Evolutionary conservation across 2,797 vertebrate species (phyloP).

Genomic region (Paratrypauchen microcephalus): DNA sequence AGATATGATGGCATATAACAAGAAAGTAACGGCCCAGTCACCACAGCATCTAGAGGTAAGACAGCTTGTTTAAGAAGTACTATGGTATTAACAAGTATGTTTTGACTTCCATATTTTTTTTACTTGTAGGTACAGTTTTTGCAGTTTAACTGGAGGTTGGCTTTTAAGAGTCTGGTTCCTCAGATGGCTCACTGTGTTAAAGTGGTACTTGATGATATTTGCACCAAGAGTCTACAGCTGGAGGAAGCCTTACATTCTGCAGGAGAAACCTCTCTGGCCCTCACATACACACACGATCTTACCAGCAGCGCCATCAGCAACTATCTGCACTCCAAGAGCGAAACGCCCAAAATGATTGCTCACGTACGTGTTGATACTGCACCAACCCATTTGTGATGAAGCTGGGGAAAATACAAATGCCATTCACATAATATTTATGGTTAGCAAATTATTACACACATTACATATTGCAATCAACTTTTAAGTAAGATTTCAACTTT

Average conservation of each 20-base stretch:
- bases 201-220: constrained; percentile 84
- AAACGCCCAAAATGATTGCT: constrained; percentile 85
- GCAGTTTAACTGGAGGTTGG: constrained; percentile 89
- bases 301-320: constrained; percentile 53
- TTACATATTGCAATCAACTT: background rate
- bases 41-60: constrained; percentile 69
- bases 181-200: constrained; percentile 85
- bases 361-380: constrained; percentile 73
- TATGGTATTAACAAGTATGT: background rate
- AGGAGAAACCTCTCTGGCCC: constrained; percentile 58
- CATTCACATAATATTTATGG: background rate
- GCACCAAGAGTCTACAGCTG: constrained; percentile 81
- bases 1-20: constrained; percentile 47
- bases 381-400: background rate
- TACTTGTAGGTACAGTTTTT: constrained; percentile 77
- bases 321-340: constrained; percentile 71
- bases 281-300: constrained; percentile 62
- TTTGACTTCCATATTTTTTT: background rate
- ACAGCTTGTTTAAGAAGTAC: background rate
- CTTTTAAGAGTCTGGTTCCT: constrained; percentile 82
- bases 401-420: background rate
- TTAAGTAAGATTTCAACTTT: too few relatives aligned
- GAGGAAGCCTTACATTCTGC: constrained; percentile 79
- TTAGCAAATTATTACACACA: background rate
- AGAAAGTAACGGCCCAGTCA: constrained; percentile 46